Conservation (phyloP, 2,113 vertebrate genomes). For the Rhabdomys dilectus region DNA sequence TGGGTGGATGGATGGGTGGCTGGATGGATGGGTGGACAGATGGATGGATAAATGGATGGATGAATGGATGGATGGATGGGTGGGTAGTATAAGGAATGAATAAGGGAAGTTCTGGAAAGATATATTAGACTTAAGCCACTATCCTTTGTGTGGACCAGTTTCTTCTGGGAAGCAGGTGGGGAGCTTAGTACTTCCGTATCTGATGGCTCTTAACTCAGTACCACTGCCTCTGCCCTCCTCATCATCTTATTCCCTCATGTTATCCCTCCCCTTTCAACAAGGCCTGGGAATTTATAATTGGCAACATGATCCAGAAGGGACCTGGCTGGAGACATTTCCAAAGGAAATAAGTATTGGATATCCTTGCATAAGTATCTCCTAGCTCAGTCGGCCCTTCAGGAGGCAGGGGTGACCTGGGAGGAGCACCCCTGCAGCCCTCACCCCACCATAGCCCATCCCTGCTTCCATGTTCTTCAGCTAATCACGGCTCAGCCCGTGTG, state of each 20-base stretch:
- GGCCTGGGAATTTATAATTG: neutral
- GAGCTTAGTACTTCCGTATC: neutral
- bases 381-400: neutral
- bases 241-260: neutral
- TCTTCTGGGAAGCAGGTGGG: neutral
- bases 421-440: neutral
- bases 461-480: neutral
- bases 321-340: neutral
- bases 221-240: neutral
- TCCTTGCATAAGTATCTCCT: neutral
- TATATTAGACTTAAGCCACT: neutral
- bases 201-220: neutral
- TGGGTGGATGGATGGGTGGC: fast-evolving
- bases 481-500: neutral
- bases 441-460: fast-evolving
- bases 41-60: neutral
- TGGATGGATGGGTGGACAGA: fast-evolving
- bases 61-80: fast-evolving
- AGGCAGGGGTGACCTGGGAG: neutral
- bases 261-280: neutral
- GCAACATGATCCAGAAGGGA: neutral
- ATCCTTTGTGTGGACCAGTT: neutral
- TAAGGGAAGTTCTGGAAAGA: neutral
- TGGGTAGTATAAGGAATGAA: neutral
- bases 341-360: neutral